Evolutionary conservation across 2,888 invertebrate species (phyloP).

Genomic region (Agrilus mali): DNA sequence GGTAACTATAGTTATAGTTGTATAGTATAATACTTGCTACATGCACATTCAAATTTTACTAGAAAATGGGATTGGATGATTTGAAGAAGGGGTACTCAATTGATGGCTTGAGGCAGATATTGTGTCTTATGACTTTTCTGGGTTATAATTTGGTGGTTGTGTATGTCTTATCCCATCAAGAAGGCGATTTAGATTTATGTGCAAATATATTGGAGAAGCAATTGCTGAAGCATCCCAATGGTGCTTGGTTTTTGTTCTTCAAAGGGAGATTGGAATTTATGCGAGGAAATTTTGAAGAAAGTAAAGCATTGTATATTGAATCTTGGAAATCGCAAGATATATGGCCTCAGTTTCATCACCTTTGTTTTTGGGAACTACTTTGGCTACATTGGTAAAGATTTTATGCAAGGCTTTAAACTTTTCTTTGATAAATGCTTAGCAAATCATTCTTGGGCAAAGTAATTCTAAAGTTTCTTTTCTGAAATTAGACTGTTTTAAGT

Average conservation of each 20-base stretch:
- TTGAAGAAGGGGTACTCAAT: constrained; percentile 58
- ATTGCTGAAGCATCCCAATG: constrained; percentile 64
- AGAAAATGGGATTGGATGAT: constrained; percentile 64
- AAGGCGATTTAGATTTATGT: constrained; percentile 67
- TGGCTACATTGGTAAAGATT: constrained; percentile 70
- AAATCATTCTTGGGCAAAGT: too few species aligned
- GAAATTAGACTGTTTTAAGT: not conserved
- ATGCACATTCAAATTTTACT: constrained; percentile 16
- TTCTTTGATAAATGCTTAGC: too few species aligned
- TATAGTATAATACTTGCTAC: constrained; percentile 1
- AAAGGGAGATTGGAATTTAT: constrained; percentile 76
- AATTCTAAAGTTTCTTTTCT: too few species aligned
- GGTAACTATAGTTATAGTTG: not conserved
- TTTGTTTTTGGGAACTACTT: constrained; percentile 90
- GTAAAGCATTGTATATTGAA: constrained; percentile 62
- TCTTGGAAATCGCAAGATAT: constrained; percentile 71
- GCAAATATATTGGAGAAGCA: constrained; percentile 62
- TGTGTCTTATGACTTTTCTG: constrained; percentile 75
- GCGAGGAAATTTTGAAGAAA: constrained; percentile 58
- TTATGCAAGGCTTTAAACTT: not conserved
- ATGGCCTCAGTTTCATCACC: constrained; percentile 86
- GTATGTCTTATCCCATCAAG: constrained; percentile 67
- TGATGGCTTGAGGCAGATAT: constrained; percentile 68
- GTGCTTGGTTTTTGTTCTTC: constrained; percentile 87
- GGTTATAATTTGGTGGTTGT: constrained; percentile 78